A percentile compares a stretch with the other conserved stretches of the same genome.
These are phyloP conservation scores for Ips nitidus DNA, from an alignment of 1,140 invertebrate species.

Conservation along the genomic window DNA sequence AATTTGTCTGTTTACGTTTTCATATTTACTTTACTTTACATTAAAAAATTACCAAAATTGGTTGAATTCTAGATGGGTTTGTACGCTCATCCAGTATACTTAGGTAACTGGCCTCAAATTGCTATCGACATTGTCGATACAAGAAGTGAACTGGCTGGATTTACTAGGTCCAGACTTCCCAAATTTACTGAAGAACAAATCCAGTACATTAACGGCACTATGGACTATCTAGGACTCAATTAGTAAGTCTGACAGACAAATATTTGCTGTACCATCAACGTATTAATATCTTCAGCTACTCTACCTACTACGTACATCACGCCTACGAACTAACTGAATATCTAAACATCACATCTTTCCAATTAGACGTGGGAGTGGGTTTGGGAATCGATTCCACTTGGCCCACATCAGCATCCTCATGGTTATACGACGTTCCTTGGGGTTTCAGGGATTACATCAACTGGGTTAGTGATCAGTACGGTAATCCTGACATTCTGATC, in stretches of 20 bases:
- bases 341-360: neutral
- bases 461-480: conserved; percentile 62
- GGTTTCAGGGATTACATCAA: conserved; percentile 60
- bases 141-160: conserved; percentile 56
- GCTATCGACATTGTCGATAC: conserved; percentile 58
- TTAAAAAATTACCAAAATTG: neutral
- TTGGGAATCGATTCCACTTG: conserved; percentile 1
- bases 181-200: conserved; percentile 59
- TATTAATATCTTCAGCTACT: conserved; percentile 35
- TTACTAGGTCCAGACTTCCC: conserved; percentile 59
- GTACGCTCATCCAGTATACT: conserved; percentile 55
- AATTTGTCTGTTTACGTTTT: neutral
- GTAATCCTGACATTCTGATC: conserved; percentile 54
- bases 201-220: conserved; percentile 51
- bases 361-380: neutral
- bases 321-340: neutral
- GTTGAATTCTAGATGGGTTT: conserved; percentile 58
- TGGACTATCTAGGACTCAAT: conserved; percentile 57
- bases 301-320: conserved; percentile 20
- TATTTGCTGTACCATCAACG: neutral
- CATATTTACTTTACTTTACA: neutral
- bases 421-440: conserved; percentile 55
- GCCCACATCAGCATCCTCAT: conserved; percentile 8
- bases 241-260: conserved; percentile 48
- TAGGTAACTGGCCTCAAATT: conserved; percentile 60